Evolutionary conservation across 30 jellyfish, hydroid and myxozoan species (phyloP), one percentile per base, ranked within the genome.

Genomic region (Hydractinia echinata): DNA sequence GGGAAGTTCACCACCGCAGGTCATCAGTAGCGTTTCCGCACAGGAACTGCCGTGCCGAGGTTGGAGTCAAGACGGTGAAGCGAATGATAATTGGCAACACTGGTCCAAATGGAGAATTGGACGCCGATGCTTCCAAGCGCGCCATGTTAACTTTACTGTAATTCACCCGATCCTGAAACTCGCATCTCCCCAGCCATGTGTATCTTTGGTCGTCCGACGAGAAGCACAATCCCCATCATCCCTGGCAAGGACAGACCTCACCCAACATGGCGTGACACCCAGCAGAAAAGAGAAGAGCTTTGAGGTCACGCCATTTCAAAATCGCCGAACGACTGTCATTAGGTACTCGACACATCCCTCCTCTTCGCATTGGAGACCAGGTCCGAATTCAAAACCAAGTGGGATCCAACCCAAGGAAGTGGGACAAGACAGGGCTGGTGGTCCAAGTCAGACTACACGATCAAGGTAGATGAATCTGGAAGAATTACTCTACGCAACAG

Each of bases 221-320:
- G 77, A 73, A 13, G 44, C n/a, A 13, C 82, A 9, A 30, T 52
- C 9, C 73, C 82, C 76, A 73, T 73, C 11, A 11, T 30, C 11
- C 82, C 11, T 20, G 13, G 76, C 8, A 9, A 52, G 76, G 13
- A n/a, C 10, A 10, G 78, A 10, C 73, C 76, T 9, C 15, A 73
- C 49, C 82, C 82, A 73, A 73, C 74, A 19, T 73, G 77, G 77
- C 87, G 55, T 8, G 87, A 81, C 55, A 74, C 90, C 67, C 90
- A 80, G 10, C 90, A 61, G 6, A 53, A 73, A 68, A 76, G 81
- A 74, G 88, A 68, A 44, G 95, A 76, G 19, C 50, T 81, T n/a
- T 44, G 68, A 70, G 51, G 44, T 84, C 14, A 86, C 79, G 11
- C 50, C 73, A 70, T 55, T 39, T 30, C 89, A 67, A 21, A 90